Percentiles rank a stretch among this genome's conserved stretches.
Evolutionary conservation across 2,113 vertebrate species (phyloP).

Genomic region (Chitala chitala): DNA sequence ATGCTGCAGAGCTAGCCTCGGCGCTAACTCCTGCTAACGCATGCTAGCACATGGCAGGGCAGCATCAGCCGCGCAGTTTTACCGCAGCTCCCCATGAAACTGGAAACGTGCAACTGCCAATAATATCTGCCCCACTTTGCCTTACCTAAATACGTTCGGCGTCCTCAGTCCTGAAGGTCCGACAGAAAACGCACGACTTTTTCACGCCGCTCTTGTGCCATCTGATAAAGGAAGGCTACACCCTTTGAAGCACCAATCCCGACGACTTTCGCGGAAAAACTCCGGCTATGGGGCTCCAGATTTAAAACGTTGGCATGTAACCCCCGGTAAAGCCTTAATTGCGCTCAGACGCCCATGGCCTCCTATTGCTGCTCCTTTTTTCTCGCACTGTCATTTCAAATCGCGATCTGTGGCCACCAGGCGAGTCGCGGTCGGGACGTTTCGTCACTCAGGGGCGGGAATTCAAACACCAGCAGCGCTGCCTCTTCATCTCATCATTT

Average conservation of each 20-base stretch:
- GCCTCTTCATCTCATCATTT: neutral
- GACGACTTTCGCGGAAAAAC: no score
- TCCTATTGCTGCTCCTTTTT: neutral
- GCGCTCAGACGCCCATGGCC: neutral
- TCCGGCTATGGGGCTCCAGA: no score
- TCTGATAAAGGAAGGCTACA: neutral
- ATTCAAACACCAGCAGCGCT: neutral
- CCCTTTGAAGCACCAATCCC: neutral
- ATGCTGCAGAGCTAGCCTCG: no score
- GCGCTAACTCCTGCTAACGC: no score
- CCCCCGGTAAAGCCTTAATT: neutral
- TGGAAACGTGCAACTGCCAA: neutral
- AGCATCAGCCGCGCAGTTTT: no score
- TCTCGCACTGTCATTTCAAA: slow-evolving; percentile 5
- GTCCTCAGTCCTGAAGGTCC: no score
- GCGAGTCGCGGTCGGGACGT: slow-evolving; percentile 16
- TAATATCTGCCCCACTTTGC: neutral
- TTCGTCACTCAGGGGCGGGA: slow-evolving; percentile 24
- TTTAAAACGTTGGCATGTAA: neutral
- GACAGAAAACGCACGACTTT: neutral
- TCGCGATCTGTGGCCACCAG: neutral
- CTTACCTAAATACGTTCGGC: neutral
- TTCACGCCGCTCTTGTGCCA: neutral
- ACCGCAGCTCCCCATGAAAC: neutral
- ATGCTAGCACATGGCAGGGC: neutral